These are phyloP conservation scores for Pantherophis vulpinus DNA, from an alignment of 2,797 vertebrate genomes.

Conservation along the genomic window DNA sequence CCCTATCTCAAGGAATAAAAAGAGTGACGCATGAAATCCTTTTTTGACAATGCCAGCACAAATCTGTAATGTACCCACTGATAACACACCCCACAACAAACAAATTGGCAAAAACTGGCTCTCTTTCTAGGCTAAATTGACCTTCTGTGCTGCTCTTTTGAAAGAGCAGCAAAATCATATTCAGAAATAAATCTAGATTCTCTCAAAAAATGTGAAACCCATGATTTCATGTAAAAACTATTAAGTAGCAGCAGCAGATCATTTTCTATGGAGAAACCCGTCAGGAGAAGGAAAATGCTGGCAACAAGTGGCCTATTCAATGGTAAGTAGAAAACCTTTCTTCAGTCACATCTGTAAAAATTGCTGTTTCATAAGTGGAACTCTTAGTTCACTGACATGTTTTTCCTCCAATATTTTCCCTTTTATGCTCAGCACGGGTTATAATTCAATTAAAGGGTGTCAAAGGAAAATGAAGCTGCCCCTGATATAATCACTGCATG, in stretches of 20 bases:
- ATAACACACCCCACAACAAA: neutral
- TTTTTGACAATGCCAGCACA: neutral
- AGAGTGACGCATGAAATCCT: neutral
- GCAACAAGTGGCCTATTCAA: conserved; percentile 49
- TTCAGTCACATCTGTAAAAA: conserved; percentile 12
- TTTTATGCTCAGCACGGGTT: conserved; percentile 53
- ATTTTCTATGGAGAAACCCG: neutral
- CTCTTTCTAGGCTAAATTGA: neutral
- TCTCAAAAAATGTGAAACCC: neutral
- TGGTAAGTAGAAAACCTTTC: conserved; percentile 47
- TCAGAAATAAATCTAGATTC: neutral
- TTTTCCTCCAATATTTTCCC: conserved; percentile 42
- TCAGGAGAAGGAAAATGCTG: neutral
- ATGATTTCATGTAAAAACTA: neutral
- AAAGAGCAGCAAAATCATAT: neutral
- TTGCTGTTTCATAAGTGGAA: conserved; percentile 41
- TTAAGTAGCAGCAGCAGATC: neutral
- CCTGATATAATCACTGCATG: conserved; percentile 48
- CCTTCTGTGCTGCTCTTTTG: neutral
- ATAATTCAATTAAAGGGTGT: conserved; percentile 66
- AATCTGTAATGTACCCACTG: neutral
- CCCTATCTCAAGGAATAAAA: neutral
- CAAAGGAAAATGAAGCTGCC: conserved; percentile 53
- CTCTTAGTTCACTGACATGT: conserved; percentile 31
- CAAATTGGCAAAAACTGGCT: neutral